A percentile compares a stretch with the other conserved stretches of the same genome.
Evolutionary conservation across 2,113 vertebrate genomes (phyloP).

Genomic region (Craseonycteris thonglongyai): DNA sequence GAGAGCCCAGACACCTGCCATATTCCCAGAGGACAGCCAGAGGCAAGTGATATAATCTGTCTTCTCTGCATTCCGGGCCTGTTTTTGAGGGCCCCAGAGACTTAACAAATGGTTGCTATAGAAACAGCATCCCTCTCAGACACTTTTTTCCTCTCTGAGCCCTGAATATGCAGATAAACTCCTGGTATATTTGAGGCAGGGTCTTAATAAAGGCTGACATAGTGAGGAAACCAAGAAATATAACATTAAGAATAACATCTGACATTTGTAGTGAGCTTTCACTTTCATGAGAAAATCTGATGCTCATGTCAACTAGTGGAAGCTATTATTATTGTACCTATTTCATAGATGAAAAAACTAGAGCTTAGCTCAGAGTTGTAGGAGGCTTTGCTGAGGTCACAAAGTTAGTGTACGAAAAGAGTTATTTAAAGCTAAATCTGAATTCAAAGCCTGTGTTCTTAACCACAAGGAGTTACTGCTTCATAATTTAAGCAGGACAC

Average conservation of each 20-base stretch:
- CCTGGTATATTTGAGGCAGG: background rate
- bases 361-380: background rate
- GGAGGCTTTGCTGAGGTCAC: background rate
- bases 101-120: slow-evolving; percentile 20
- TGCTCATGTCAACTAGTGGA: background rate
- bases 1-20: background rate
- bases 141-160: background rate
- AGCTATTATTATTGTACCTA: background rate
- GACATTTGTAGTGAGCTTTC: background rate
- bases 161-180: background rate
- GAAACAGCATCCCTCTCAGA: background rate
- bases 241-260: background rate
- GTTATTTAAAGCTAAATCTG: background rate
- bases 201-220: background rate
- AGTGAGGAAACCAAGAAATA: background rate
- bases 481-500: background rate
- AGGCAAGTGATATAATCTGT: background rate
- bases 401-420: background rate
- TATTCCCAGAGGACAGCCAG: background rate
- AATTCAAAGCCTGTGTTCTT: background rate
- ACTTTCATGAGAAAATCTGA: background rate
- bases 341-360: background rate
- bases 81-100: background rate
- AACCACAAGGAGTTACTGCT: background rate
- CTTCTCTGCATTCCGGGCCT: background rate